phyloP scores from a whole-genome alignment of 2,113 vertebrate species.

The Panthera tigris region DNA sequence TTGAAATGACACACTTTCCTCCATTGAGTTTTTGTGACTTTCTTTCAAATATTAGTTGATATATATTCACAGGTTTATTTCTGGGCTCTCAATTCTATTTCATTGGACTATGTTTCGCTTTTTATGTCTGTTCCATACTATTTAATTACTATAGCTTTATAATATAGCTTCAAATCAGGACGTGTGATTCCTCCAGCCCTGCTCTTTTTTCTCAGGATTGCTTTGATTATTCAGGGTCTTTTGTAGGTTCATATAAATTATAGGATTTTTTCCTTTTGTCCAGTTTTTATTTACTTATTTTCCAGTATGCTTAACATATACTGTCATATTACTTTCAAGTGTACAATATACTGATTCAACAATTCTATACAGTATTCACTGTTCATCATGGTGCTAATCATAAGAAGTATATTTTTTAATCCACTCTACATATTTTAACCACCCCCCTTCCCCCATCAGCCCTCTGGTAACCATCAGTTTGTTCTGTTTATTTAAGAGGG shows the following conservation, averaged over 20 bases:
- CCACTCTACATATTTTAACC: background rate
- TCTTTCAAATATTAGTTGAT: background rate
- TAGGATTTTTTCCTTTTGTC: background rate
- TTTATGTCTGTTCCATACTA: background rate
- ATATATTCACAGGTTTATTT: background rate
- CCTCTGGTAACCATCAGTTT: background rate
- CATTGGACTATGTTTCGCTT: background rate
- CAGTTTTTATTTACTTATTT: background rate
- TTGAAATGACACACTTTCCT: background rate
- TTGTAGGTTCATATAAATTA: background rate
- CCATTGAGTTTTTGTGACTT: background rate
- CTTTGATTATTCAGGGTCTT: background rate
- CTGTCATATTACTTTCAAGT: background rate
- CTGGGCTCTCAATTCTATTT: background rate
- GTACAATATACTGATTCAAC: background rate
- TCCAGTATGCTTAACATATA: background rate
- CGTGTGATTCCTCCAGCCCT: background rate
- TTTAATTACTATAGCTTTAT: background rate
- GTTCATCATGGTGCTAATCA: background rate
- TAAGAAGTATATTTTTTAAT: background rate
- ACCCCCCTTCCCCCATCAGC: background rate
- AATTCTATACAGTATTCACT: background rate
- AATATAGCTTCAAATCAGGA: background rate
- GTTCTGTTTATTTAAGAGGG: too few relatives aligned
- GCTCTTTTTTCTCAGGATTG: background rate